Evolutionary conservation across 2,888 invertebrate genomes (phyloP).

Genomic region (Cheilosia scutellata): DNA sequence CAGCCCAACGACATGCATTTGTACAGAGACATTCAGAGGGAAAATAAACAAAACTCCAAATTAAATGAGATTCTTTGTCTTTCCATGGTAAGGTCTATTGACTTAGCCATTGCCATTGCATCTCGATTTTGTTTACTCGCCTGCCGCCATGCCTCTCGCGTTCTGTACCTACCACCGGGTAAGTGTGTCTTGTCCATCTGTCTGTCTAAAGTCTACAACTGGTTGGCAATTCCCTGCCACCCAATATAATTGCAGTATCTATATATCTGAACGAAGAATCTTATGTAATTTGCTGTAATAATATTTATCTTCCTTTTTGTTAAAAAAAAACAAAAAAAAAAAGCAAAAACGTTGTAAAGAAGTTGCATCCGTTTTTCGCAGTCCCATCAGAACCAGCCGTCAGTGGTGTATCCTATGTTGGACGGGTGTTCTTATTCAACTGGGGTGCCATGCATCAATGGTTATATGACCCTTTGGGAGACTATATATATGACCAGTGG

Average conservation of each 20-base stretch:
- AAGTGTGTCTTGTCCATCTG: conserved; percentile 47
- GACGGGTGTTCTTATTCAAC: conserved; percentile 39
- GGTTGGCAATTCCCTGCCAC: conserved; percentile 7
- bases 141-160: background rate
- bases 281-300: conserved; percentile 72
- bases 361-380: conserved; percentile 59
- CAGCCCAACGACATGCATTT: conserved; percentile 17
- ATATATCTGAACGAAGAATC: conserved; percentile 58
- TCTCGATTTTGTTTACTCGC: conserved; percentile 59
- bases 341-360: conserved; percentile 13
- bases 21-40: background rate
- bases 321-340: background rate
- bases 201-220: conserved; percentile 50
- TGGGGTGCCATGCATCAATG: conserved; percentile 71
- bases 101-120: conserved; percentile 54
- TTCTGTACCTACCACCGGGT: background rate
- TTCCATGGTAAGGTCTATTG: conserved; percentile 56
- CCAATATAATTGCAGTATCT: conserved; percentile 29
- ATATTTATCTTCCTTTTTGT: conserved; percentile 55
- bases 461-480: conserved; percentile 39
- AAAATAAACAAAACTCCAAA: conserved; percentile 69
- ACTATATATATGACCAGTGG: background rate
- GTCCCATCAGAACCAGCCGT: background rate
- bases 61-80: conserved; percentile 75
- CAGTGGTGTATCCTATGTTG: conserved; percentile 2